phyloP scores from a whole-genome alignment of 1,140 invertebrate genomes.

The Dinoponera quadriceps region DNA sequence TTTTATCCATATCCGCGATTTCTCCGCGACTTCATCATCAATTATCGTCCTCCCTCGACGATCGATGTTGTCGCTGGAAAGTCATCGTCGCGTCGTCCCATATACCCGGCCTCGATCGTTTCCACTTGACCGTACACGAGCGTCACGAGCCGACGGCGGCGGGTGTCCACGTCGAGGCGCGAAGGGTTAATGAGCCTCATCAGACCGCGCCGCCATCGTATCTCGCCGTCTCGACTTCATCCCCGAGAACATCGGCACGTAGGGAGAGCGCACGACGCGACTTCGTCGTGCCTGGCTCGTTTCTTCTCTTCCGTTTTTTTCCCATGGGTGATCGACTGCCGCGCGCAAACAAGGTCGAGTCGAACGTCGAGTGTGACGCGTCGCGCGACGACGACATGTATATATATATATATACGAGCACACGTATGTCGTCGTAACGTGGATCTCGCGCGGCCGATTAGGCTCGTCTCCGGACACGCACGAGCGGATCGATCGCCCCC shows the following conservation, averaged over 20 bases:
- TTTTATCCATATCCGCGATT: neutral
- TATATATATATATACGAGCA: conserved; percentile 10
- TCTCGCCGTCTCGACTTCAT: conserved; percentile 22
- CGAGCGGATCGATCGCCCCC: conserved; percentile 54
- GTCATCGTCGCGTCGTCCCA: neutral
- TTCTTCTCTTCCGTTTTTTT: conserved; percentile 10
- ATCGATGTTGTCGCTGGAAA: conserved; percentile 24
- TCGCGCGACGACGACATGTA: neutral
- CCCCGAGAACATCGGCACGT: conserved; percentile 25
- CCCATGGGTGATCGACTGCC: conserved; percentile 40
- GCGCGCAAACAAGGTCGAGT: conserved; percentile 50
- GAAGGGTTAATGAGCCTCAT: conserved; percentile 39
- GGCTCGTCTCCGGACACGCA: conserved; percentile 60
- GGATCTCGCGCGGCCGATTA: conserved; percentile 44
- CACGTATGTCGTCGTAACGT: conserved; percentile 23
- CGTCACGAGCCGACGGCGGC: conserved; percentile 8
- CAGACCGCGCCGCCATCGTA: conserved; percentile 4
- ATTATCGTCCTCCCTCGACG: neutral
- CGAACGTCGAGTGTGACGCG: conserved; percentile 44
- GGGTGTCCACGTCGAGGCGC: conserved; percentile 18
- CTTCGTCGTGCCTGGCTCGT: neutral
- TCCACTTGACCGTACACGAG: conserved; percentile 17
- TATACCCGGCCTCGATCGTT: conserved; percentile 24
- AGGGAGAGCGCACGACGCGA: conserved; percentile 17
- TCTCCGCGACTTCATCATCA: neutral